Evolutionary conservation across 64 coral and sea anemone genomes (phyloP).

Genomic region (Dendronephthya gigantea): DNA sequence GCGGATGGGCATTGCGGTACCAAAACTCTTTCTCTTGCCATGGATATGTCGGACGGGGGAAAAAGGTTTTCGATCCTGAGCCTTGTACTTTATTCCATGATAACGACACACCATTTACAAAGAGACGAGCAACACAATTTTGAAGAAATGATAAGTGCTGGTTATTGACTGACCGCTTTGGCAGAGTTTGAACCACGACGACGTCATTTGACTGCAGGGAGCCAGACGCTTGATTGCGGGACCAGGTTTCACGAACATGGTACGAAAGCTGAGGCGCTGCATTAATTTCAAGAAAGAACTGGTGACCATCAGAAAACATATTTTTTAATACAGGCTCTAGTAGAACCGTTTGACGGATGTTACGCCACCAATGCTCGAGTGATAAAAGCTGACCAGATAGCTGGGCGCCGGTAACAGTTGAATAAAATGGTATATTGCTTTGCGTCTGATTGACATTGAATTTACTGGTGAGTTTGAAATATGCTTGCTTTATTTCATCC

Average conservation of each 20-base stretch:
- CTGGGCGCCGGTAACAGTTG: conserved; percentile 35
- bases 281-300: conserved; percentile 48
- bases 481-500: conserved; percentile 9
- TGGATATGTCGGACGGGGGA: conserved; percentile 34
- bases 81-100: conserved; percentile 42
- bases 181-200: neutral
- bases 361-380: conserved; percentile 56
- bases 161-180: neutral
- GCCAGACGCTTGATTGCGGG: neutral
- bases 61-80: conserved; percentile 27
- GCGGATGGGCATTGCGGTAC: neutral
- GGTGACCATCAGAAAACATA: conserved; percentile 31
- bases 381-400: conserved; percentile 23
- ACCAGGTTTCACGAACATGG: conserved; percentile 18
- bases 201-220: neutral
- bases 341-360: conserved; percentile 53
- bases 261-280: conserved; percentile 47
- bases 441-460: neutral
- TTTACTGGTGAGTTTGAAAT: neutral
- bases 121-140: conserved; percentile 4
- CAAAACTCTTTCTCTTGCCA: conserved; percentile 52
- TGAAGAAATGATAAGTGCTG: neutral
- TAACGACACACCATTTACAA: conserved; percentile 24
- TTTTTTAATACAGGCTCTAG: conserved; percentile 37
- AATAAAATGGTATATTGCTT: conserved; percentile 33